phyloP scores from a whole-genome alignment of 2,888 invertebrate species.

The Hydropsyche betteni region DNA sequence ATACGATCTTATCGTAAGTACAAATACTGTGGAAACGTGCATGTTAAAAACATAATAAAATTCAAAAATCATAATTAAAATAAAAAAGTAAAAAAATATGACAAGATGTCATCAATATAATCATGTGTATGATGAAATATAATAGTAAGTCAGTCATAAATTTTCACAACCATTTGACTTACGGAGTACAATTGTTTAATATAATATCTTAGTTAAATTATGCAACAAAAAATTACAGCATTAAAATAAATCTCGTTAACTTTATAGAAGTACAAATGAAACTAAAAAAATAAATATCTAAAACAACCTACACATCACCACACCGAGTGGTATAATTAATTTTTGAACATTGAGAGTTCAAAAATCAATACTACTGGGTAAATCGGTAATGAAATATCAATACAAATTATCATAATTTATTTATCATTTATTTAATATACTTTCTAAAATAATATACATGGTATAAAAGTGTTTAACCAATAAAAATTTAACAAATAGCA shows the following conservation, averaged over 20 bases:
- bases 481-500: background rate
- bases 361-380: background rate
- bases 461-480: background rate
- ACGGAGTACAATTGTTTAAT: too few species aligned
- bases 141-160: background rate
- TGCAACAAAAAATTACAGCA: too few species aligned
- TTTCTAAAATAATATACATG: slow-evolving; percentile 10
- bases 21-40: too few species aligned
- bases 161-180: slow-evolving; percentile 11
- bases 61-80: slow-evolving; percentile 5
- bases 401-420: slow-evolving; percentile 2
- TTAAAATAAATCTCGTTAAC: too few species aligned
- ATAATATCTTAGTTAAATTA: too few species aligned
- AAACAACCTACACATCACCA: too few species aligned
- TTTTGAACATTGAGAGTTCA: background rate
- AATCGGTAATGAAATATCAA: background rate
- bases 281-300: too few species aligned
- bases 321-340: too few species aligned
- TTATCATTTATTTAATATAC: background rate
- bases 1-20: too few species aligned
- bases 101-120: background rate
- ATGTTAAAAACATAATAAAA: background rate
- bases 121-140: too few species aligned
- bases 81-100: background rate
- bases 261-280: too few species aligned